Evolutionary conservation across 2,797 vertebrate genomes (phyloP).

Genomic region (Lithobates pipiens): DNA sequence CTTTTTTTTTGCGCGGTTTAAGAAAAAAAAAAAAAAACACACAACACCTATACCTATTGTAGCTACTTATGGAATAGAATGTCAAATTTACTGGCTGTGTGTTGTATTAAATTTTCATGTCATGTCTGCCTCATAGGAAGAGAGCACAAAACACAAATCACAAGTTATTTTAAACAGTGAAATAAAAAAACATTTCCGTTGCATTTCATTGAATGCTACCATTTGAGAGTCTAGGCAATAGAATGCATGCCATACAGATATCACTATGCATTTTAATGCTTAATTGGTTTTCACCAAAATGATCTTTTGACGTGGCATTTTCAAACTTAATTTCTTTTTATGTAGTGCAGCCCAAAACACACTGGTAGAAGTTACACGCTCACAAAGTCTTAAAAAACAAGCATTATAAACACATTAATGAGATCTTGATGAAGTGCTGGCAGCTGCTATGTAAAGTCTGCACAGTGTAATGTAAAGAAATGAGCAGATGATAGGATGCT

Average conservation of each 20-base stretch:
- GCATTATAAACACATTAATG: constrained; percentile 1
- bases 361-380: not conserved
- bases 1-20: no score
- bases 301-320: constrained; percentile 3
- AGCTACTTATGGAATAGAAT: no score
- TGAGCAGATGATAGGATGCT: constrained; percentile 2
- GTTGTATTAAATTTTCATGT: no score
- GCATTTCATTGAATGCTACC: not conserved
- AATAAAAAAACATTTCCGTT: not conserved
- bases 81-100: no score
- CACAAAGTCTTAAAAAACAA: not conserved
- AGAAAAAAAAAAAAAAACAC: no score
- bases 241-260: not conserved
- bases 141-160: no score
- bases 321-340: not conserved
- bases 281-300: not conserved
- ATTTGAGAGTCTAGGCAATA: not conserved
- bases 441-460: not conserved
- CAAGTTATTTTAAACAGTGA: no score
- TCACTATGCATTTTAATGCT: not conserved
- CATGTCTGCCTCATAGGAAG: no score
- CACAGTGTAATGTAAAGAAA: not conserved
- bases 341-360: not conserved
- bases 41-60: no score
- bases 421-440: not conserved